Evolutionary conservation across 2,888 invertebrate genomes (phyloP).

Genomic region (Ellobium chinense): DNA sequence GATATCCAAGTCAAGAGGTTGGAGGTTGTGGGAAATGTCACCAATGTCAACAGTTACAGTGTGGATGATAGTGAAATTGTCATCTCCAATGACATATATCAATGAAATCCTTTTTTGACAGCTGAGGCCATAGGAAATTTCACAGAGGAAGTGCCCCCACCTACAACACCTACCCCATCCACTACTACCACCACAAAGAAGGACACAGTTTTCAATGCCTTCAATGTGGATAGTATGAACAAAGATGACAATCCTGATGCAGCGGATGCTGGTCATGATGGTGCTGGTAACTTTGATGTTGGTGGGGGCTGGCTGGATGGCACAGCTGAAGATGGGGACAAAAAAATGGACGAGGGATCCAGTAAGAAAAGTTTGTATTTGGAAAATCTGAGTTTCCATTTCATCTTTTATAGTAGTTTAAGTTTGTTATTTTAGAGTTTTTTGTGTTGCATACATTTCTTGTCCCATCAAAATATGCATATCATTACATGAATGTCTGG

Average conservation of each 20-base stretch:
- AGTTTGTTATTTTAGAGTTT: neutral
- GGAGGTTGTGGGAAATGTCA: no score
- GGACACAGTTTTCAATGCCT: neutral
- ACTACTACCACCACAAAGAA: slow-evolving; percentile 20
- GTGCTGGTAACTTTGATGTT: slow-evolving; percentile 26
- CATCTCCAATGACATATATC: no score
- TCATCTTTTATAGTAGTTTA: neutral
- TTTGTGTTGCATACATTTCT: neutral
- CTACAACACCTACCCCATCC: slow-evolving; percentile 59
- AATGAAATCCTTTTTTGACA: slow-evolving; percentile 66
- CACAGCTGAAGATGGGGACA: neutral
- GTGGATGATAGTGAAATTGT: no score
- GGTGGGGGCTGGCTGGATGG: no score
- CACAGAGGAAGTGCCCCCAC: slow-evolving; percentile 82
- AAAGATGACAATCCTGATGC: slow-evolving; percentile 12
- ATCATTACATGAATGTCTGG: no score
- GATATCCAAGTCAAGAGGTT: no score
- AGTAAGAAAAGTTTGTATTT: slow-evolving; percentile 29
- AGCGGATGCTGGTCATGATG: slow-evolving; percentile 17
- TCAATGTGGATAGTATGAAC: slow-evolving; percentile 1
- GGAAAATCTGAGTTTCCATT: neutral
- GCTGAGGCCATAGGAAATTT: slow-evolving; percentile 85
- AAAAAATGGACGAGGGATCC: neutral
- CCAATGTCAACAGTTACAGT: no score
- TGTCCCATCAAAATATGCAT: no score